These are phyloP conservation scores for Gouania willdenowi DNA, from an alignment of 2,797 vertebrate genomes.

Conservation along the genomic window DNA sequence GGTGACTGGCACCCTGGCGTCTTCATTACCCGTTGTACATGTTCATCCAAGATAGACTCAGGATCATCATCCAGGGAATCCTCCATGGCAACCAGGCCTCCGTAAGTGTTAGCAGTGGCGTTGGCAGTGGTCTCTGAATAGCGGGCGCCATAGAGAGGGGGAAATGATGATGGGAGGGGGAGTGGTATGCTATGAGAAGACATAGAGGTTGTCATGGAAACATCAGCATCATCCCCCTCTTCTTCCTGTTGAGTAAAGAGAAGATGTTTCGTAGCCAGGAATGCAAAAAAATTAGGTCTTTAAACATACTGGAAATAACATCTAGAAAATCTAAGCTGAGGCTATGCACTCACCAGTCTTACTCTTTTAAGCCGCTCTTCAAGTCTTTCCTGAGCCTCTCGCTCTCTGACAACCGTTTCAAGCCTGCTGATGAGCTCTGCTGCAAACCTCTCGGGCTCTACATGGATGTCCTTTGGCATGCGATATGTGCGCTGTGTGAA, in stretches of 20 bases:
- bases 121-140: constrained; percentile 80
- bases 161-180: constrained; percentile 71
- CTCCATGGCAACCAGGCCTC: constrained; percentile 78
- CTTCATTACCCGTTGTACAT: constrained; percentile 91
- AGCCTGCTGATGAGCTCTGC: constrained; percentile 91
- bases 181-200: constrained; percentile 73
- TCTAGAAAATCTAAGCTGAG: background rate
- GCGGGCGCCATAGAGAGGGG: constrained; percentile 84
- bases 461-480: constrained; percentile 94
- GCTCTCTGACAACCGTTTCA: constrained; percentile 87
- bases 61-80: constrained; percentile 90
- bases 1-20: constrained; percentile 92
- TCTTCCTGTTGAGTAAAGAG: constrained; percentile 83
- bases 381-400: constrained; percentile 88
- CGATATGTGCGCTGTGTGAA: constrained; percentile 84
- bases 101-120: constrained; percentile 66
- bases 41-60: constrained; percentile 91
- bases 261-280: no score
- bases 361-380: constrained; percentile 92
- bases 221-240: constrained; percentile 88
- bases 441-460: constrained; percentile 92
- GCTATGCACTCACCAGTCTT: constrained; percentile 73
- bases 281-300: background rate
- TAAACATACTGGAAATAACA: background rate
- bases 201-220: constrained; percentile 76